phyloP scores from a whole-genome alignment of 64 coral and sea anemone species.

The Catalaphyllia jardinei region DNA sequence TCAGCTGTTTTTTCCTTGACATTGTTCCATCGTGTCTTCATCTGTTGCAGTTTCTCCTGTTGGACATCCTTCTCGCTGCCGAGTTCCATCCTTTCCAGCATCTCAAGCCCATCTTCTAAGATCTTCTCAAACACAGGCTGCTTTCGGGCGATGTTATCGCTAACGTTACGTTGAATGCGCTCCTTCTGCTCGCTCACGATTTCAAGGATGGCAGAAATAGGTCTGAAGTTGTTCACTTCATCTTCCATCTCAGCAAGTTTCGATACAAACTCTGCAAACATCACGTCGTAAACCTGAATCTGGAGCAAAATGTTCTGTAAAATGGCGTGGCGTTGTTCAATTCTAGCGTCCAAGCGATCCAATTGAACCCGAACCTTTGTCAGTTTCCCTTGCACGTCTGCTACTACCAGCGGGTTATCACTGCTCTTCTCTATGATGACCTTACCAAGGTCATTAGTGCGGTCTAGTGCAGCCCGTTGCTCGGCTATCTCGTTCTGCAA shows the following conservation, averaged over 20 bases:
- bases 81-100: conserved; percentile 80
- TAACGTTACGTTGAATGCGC: conserved; percentile 53
- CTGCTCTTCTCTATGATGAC: conserved; percentile 64
- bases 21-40: conserved; percentile 62
- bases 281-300: conserved; percentile 77
- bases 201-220: conserved; percentile 85
- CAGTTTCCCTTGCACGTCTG: conserved; percentile 90
- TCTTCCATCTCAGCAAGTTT: conserved; percentile 63
- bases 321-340: conserved; percentile 71
- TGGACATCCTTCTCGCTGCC: conserved; percentile 83
- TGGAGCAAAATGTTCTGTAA: conserved; percentile 75
- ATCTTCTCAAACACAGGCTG: conserved; percentile 90
- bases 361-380: conserved; percentile 79
- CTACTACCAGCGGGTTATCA: conserved; percentile 80
- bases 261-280: conserved; percentile 44
- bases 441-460: conserved; percentile 74
- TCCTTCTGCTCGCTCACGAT: conserved; percentile 79
- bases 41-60: conserved; percentile 57
- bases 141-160: conserved; percentile 64
- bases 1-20: conserved; percentile 68
- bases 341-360: conserved; percentile 74
- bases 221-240: conserved; percentile 69
- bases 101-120: conserved; percentile 81
- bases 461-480: conserved; percentile 59
- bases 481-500: conserved; percentile 82